These are phyloP conservation scores for Amphiprion percula DNA, from an alignment of 2,113 vertebrate species.

Conservation along the genomic window DNA sequence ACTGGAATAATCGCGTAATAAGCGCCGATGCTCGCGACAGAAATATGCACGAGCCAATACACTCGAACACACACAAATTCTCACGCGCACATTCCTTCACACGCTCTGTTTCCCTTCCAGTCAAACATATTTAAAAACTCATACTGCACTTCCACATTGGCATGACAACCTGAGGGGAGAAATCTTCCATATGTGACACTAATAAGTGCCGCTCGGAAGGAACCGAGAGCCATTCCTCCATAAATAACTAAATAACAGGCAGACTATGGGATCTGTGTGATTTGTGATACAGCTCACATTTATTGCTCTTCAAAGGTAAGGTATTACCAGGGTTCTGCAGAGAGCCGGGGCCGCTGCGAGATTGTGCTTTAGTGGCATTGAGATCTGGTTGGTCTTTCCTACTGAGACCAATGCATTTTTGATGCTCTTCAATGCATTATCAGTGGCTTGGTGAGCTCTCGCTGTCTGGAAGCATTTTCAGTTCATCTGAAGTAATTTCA, in stretches of 20 bases:
- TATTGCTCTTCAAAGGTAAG: conserved; percentile 67
- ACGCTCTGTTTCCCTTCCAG: conserved; percentile 56
- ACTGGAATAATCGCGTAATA: conserved; percentile 38
- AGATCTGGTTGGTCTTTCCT: conserved; percentile 45
- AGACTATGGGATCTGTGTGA: conserved; percentile 61
- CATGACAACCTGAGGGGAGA: conserved; percentile 70
- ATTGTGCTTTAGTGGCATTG: conserved; percentile 25
- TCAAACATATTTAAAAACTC: conserved; percentile 68
- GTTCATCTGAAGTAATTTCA: conserved; percentile 51
- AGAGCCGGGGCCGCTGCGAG: conserved; percentile 10
- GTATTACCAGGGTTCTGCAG: conserved; percentile 43
- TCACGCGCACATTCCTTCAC: conserved; percentile 22
- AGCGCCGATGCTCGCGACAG: conserved; percentile 23
- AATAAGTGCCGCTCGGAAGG: conserved; percentile 71
- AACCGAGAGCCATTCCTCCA: conserved; percentile 60
- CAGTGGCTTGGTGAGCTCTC: conserved; percentile 28
- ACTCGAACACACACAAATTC: conserved; percentile 23
- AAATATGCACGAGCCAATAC: conserved; percentile 32
- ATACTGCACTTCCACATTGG: conserved; percentile 55
- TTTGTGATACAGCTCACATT: conserved; percentile 65
- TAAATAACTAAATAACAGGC: conserved; percentile 73
- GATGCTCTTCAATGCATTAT: conserved; percentile 60
- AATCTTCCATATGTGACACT: conserved; percentile 75
- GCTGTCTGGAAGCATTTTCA: conserved; percentile 39
- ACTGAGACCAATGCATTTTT: conserved; percentile 71